These are phyloP conservation scores for Scylla paramamosain DNA, from an alignment of 1,140 invertebrate species.

Conservation along the genomic window DNA sequence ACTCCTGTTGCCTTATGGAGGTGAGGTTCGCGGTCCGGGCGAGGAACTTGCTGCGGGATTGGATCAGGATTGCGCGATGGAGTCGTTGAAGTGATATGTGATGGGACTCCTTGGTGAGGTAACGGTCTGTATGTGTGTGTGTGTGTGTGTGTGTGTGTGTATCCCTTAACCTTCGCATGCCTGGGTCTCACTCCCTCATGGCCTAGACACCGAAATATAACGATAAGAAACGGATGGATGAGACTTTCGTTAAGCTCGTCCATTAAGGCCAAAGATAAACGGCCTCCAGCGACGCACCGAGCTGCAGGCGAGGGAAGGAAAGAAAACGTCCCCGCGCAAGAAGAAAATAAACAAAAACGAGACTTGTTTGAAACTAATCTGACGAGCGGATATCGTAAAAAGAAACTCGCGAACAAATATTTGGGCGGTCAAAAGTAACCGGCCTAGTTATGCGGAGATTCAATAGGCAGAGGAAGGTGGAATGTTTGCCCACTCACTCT, in stretches of 20 bases:
- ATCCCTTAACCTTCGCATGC: too few relatives aligned
- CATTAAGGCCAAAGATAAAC: background rate
- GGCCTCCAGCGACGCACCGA: background rate
- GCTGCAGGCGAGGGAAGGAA: too few relatives aligned
- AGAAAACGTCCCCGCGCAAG: background rate
- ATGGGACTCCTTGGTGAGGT: background rate
- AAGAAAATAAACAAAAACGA: background rate
- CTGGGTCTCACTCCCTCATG: background rate
- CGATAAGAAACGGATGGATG: background rate
- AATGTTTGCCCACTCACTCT: background rate
- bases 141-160: slow-evolving; percentile 51
- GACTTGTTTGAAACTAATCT: background rate
- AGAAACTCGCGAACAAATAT: background rate
- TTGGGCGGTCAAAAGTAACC: background rate
- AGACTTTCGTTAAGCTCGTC: background rate
- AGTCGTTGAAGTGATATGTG: background rate
- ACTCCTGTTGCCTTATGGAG: background rate
- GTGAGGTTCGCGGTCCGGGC: background rate
- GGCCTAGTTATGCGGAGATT: background rate
- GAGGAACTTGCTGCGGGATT: background rate
- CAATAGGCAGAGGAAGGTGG: background rate
- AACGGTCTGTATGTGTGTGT: background rate
- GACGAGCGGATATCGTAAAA: background rate
- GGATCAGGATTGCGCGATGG: background rate
- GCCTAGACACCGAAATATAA: background rate